These are phyloP conservation scores for Athalia cordata DNA, from an alignment of 2,888 invertebrate genomes.

Conservation along the genomic window DNA sequence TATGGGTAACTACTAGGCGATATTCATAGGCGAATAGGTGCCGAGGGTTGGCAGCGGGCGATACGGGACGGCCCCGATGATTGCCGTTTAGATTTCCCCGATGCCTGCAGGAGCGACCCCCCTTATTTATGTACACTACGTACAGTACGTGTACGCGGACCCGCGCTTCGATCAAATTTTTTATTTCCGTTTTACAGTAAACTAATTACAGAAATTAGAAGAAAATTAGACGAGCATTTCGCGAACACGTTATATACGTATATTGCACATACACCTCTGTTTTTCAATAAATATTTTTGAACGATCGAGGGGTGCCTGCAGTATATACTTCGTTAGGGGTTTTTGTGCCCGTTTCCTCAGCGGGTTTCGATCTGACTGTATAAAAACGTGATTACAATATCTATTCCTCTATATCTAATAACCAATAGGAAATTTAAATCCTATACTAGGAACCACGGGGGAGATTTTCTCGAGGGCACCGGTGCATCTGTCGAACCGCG, in stretches of 20 bases:
- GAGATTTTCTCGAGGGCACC: conserved; percentile 52
- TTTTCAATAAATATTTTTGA: too few species aligned
- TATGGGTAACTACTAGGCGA: not conserved
- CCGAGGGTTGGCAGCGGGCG: conserved; percentile 26
- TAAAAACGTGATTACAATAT: conserved; percentile 67
- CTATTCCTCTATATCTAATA: conserved; percentile 62
- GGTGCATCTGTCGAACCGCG: conserved; percentile 58
- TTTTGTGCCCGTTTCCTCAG: not conserved
- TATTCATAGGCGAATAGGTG: not conserved
- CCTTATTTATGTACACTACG: not conserved
- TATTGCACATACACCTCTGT: too few species aligned
- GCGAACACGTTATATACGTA: too few species aligned
- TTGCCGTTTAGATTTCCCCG: conserved; percentile 54
- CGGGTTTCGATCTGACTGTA: conserved; percentile 25
- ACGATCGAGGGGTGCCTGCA: too few species aligned
- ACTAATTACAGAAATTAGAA: conserved; percentile 5
- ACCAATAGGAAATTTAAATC: conserved; percentile 49
- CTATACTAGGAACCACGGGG: not conserved
- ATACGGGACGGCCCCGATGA: conserved; percentile 55
- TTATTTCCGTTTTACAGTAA: conserved; percentile 38
- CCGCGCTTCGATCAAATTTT: conserved; percentile 36
- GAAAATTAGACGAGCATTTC: not conserved
- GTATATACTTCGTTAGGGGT: too few species aligned
- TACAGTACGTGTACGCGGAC: conserved; percentile 45
- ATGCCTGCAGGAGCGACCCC: conserved; percentile 56